Base-by-base conservation (phyloP, 2,797 vertebrate species). In the Sphenodon punctatus region DNA sequence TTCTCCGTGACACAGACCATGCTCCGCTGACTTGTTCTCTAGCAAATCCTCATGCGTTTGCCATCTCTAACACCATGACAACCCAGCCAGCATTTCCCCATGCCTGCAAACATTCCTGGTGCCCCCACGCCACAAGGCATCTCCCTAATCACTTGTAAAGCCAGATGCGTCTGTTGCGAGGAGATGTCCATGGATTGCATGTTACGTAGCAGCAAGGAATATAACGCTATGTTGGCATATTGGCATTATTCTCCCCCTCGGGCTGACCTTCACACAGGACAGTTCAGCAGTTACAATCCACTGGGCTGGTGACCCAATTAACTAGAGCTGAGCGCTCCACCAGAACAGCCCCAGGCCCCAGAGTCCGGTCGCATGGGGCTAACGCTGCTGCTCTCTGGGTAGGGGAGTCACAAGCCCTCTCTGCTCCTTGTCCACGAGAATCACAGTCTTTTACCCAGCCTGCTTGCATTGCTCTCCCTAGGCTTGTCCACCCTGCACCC, bases 11-110 rank as follows among this genome's bases (percentile, higher is more conserved):
- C n/a, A n/a, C n/a, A n/a, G n/a, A n/a, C 56, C 84, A 81, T 0
- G 63, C 86, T 89, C 84, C 58, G 86, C 82, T 88, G 82, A 83
- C 59, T 82, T 63, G 45, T 17, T 77, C 78, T 45, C 68, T 43
- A 71, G 46, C 82, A 92, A 90, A 81, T 73, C 84, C 87, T 61
- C 20, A 63, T 51, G 59, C 34, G 78, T 67, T 80, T 85, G 74
- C 55, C 70, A 38, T 16, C 74, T 78, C 83, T 75, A 59, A 88
- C 88, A 88, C 82, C 82, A 88, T 81, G 79, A 88, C 88, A 63
- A 73, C 36, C 43, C 45, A 73, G 67, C 9, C 23, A 39, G 11
- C 2, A 0, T 12, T 67, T 65, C 70, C 27, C 72, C 2, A 2
- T 23, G 1, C 0, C 17, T 30, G 23, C 45, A 46, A 4, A 68